These are phyloP conservation scores for Invenusta paracnida DNA, from an alignment of 2,888 invertebrate species.

Conservation along the genomic window DNA sequence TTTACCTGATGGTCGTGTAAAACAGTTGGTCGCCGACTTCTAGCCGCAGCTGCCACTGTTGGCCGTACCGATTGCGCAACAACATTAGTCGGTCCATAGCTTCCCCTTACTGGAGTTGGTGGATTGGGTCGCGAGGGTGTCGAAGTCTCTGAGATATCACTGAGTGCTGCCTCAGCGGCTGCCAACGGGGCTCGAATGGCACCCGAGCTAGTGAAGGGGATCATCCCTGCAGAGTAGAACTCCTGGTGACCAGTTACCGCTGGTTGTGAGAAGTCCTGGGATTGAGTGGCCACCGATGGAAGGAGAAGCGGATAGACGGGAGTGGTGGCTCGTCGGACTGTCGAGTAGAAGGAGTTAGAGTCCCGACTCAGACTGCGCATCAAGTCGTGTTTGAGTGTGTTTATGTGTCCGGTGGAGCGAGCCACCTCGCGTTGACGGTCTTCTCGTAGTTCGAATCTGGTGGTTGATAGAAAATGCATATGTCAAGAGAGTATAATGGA, in stretches of 20 bases:
- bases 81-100: background rate
- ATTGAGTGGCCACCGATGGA: background rate
- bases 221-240: background rate
- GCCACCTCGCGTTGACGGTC: slow-evolving; percentile 62
- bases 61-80: background rate
- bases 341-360: background rate
- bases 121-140: background rate
- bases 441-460: slow-evolving; percentile 63
- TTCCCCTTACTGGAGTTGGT: too few species aligned
- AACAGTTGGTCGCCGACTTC: background rate
- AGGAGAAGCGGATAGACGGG: background rate
- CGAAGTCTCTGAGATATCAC: background rate
- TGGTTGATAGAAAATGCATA: too few species aligned
- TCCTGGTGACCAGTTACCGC: background rate
- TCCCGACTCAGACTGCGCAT: background rate
- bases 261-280: background rate
- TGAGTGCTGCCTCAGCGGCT: background rate
- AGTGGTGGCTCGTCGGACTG: background rate
- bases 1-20: background rate
- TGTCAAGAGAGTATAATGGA: too few species aligned
- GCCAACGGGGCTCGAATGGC: background rate
- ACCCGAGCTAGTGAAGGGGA: too few species aligned
- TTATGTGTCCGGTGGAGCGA: slow-evolving; percentile 61
- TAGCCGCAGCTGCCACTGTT: background rate
- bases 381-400: slow-evolving; percentile 48